phyloP scores from a whole-genome alignment of 2,113 vertebrate genomes.

The Hippocampus guttulatus region DNA sequence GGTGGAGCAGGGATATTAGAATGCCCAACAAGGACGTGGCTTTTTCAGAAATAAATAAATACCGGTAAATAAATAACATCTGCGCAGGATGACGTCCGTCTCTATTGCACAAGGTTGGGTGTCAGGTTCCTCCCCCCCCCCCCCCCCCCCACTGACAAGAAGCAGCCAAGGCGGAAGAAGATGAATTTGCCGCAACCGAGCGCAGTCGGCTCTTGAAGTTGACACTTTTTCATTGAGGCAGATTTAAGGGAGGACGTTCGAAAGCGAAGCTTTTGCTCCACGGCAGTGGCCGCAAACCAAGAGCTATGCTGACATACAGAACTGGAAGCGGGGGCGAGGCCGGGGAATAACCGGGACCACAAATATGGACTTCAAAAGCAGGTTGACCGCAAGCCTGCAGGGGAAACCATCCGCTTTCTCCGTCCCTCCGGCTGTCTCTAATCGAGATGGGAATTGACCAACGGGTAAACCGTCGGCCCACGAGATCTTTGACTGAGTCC shows the following conservation, averaged over 20 bases:
- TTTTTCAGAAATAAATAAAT: too few species aligned
- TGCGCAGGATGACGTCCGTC: too few species aligned
- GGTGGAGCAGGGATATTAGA: too few species aligned
- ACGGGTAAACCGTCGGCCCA: not conserved
- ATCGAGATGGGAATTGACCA: not conserved
- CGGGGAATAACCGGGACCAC: not conserved
- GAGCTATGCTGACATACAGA: not conserved
- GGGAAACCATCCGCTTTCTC: constrained; percentile 27
- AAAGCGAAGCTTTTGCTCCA: constrained; percentile 10
- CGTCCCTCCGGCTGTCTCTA: constrained; percentile 28
- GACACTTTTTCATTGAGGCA: constrained; percentile 18
- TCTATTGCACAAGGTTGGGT: constrained; percentile 43
- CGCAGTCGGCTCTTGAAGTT: constrained; percentile 25
- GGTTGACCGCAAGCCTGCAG: constrained; percentile 1
- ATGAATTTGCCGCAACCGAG: constrained; percentile 8
- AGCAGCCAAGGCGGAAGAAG: constrained; percentile 36
- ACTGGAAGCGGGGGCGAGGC: not conserved
- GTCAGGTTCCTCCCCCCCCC: constrained; percentile 51
- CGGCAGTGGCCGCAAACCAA: not conserved
- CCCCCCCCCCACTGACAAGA: constrained; percentile 35
- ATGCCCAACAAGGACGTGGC: too few species aligned
- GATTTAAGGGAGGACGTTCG: constrained; percentile 11
- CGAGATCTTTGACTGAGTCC: not conserved
- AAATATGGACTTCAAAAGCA: constrained; percentile 16
- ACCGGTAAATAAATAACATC: too few species aligned